These are phyloP conservation scores for Cydia pomonella DNA, from an alignment of 1,140 invertebrate genomes.

Conservation along the genomic window DNA sequence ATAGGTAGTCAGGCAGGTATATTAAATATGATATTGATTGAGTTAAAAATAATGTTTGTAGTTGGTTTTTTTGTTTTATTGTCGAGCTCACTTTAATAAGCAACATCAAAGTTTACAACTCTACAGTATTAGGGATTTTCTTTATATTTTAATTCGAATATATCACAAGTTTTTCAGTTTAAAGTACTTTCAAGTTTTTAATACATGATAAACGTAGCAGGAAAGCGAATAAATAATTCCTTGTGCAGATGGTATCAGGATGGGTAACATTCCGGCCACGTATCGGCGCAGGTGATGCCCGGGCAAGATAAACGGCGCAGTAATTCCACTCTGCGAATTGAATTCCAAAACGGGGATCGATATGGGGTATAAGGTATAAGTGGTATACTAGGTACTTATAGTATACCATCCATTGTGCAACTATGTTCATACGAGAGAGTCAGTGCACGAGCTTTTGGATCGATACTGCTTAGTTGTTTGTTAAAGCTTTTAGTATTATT, in stretches of 20 bases:
- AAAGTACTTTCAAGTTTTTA: neutral
- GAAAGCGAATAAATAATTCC: conserved; percentile 25
- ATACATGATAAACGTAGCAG: neutral
- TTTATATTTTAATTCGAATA: no score
- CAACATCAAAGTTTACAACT: no score
- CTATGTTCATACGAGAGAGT: neutral
- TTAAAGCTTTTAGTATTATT: no score
- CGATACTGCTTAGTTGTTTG: no score
- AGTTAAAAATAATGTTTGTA: no score
- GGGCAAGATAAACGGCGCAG: conserved; percentile 59
- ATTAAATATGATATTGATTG: no score
- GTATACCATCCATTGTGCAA: neutral
- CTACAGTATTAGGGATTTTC: no score
- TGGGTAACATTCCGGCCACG: conserved; percentile 47
- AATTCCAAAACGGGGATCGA: conserved; percentile 75
- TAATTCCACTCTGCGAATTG: conserved; percentile 77
- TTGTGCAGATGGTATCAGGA: conserved; percentile 10
- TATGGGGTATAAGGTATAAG: conserved; percentile 40
- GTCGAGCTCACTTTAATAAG: no score
- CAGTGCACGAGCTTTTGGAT: no score
- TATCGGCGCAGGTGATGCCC: conserved; percentile 67
- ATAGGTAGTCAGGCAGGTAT: no score
- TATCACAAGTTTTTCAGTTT: neutral
- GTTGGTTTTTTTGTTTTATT: no score
- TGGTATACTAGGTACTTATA: neutral